These are phyloP conservation scores for Sarcophaga caerulescens DNA, from an alignment of 2,888 invertebrate species.

Conservation along the genomic window DNA sequence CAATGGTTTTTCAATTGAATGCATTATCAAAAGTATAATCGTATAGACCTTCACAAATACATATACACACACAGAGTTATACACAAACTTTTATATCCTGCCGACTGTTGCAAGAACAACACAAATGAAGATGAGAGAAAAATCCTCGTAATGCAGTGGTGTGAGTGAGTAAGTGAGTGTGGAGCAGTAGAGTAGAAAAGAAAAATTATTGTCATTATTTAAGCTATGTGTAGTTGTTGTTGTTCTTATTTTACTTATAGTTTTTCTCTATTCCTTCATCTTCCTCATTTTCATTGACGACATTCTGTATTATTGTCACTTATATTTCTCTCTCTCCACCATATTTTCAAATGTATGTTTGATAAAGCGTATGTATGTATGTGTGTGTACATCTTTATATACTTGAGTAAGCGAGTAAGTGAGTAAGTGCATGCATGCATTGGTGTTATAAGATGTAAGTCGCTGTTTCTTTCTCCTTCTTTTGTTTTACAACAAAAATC, in stretches of 20 bases:
- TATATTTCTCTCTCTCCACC: constrained; percentile 25
- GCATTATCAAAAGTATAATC: constrained; percentile 66
- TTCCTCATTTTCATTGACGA: constrained; percentile 21
- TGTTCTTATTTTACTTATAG: neutral
- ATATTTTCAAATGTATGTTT: neutral
- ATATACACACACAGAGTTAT: neutral
- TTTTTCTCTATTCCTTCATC: constrained; percentile 16
- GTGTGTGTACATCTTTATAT: neutral
- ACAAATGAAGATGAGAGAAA: constrained; percentile 51
- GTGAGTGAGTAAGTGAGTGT: neutral
- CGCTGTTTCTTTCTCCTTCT: neutral
- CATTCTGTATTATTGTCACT: constrained; percentile 64
- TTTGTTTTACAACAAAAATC: constrained; percentile 35
- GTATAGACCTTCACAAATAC: constrained; percentile 1
- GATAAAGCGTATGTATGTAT: constrained; percentile 5
- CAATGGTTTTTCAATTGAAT: constrained; percentile 77
- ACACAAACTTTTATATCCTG: neutral
- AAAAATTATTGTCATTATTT: constrained; percentile 65
- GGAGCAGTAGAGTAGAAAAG: neutral
- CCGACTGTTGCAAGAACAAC: constrained; percentile 20
- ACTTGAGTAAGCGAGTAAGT: too few species aligned
- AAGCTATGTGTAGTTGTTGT: constrained; percentile 16
- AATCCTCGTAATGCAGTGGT: neutral
- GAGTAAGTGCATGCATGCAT: neutral
- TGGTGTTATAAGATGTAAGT: constrained; percentile 35